These are phyloP conservation scores for Cliona cf. orientalis DNA, from an alignment of 37 sponge, comb jelly and placozoan species.

Conservation along the genomic window DNA sequence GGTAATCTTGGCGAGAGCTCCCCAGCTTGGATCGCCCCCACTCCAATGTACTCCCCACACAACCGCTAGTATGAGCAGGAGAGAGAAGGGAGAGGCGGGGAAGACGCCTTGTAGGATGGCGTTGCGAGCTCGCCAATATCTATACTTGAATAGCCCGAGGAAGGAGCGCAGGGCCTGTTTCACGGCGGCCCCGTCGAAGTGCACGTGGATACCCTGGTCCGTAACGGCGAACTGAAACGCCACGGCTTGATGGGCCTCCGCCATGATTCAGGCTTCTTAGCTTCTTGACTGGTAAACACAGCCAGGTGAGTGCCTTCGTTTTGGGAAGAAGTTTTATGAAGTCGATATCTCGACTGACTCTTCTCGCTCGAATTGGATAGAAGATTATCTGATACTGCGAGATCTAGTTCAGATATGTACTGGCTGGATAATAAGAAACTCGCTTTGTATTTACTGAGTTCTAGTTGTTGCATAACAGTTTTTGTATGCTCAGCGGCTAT, in stretches of 20 bases:
- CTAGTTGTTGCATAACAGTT: no score
- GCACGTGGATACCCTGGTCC: slow-evolving; percentile 80
- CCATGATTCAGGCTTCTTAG: slow-evolving; percentile 62
- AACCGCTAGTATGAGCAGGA: slow-evolving; percentile 48
- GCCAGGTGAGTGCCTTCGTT: no score
- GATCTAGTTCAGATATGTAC: no score
- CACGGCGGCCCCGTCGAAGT: slow-evolving; percentile 58
- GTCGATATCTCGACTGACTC: no score
- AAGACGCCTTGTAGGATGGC: slow-evolving; percentile 58
- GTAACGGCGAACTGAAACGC: slow-evolving; percentile 96
- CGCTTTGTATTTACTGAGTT: no score
- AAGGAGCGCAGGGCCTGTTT: slow-evolving; percentile 11
- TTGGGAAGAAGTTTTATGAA: no score
- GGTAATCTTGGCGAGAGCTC: background rate
- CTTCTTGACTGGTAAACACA: no score
- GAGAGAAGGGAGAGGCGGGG: slow-evolving; percentile 86
- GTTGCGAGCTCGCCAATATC: slow-evolving; percentile 31
- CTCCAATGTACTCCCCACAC: background rate
- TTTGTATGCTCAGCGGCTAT: no score
- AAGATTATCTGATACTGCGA: no score
- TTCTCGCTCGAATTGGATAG: no score
- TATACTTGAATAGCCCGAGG: slow-evolving; percentile 7
- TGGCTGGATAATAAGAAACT: no score
- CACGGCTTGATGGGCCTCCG: slow-evolving; percentile 97
- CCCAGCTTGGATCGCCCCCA: slow-evolving; percentile 49